Evolutionary conservation across 2,888 invertebrate species (phyloP).

Genomic region (Byasa hedistus): DNA sequence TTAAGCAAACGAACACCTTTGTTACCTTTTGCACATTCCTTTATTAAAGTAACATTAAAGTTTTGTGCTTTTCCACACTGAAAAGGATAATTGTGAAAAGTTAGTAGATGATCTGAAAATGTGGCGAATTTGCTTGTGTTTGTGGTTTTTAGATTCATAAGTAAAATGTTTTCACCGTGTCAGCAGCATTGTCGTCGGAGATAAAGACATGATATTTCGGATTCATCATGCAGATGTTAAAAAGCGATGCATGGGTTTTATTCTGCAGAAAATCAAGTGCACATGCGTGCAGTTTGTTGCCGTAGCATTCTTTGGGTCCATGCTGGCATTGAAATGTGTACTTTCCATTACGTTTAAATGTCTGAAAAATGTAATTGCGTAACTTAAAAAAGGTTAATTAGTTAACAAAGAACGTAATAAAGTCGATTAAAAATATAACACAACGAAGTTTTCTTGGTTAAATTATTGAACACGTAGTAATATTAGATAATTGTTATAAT

Average conservation of each 20-base stretch:
- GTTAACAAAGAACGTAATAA: too few species aligned
- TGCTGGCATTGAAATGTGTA: slow-evolving; percentile 86
- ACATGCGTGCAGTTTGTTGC: slow-evolving; percentile 90
- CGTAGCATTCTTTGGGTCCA: slow-evolving; percentile 85
- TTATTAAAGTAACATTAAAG: slow-evolving; percentile 31
- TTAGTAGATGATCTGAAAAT: background rate
- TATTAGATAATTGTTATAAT: too few species aligned
- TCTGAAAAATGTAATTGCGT: slow-evolving; percentile 40
- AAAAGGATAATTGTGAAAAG: slow-evolving; percentile 24
- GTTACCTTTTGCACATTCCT: slow-evolving; percentile 80
- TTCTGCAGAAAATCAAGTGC: slow-evolving; percentile 82
- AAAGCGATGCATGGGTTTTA: slow-evolving; percentile 77
- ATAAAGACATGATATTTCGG: slow-evolving; percentile 12
- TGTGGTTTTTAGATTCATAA: too few species aligned
- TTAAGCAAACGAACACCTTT: slow-evolving; percentile 32
- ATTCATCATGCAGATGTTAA: slow-evolving; percentile 85
- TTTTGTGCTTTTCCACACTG: slow-evolving; percentile 33
- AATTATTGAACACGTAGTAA: too few species aligned
- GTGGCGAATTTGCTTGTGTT: too few species aligned
- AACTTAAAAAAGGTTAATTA: too few species aligned
- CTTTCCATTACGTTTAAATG: slow-evolving; percentile 35
- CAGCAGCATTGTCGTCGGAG: slow-evolving; percentile 37
- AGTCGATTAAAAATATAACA: too few species aligned
- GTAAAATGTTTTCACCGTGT: slow-evolving; percentile 30
- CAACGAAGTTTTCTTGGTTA: too few species aligned